Base-by-base conservation (phyloP, 2,888 invertebrate species). In the Seira sanloemensis region DNA sequence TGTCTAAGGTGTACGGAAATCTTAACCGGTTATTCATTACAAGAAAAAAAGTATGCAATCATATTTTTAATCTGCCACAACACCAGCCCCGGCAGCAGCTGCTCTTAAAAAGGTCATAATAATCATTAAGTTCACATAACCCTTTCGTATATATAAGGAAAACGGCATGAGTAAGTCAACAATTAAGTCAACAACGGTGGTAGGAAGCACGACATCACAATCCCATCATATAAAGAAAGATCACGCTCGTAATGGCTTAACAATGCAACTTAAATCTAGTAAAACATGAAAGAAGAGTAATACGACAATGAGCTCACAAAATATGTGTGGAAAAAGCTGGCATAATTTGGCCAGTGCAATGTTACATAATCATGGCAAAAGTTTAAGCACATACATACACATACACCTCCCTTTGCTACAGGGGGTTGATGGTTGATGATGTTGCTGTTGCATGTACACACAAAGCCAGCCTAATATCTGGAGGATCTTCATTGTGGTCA, bases 31-130 rank as follows among this genome's bases (percentile, higher is more conserved):
- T 58, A 58, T 58, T 58, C 58, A 58, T 58, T 58, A 58, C 58
- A 4, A 58, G n/a, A 58, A 58, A 58, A 16, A 58, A 4, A 58
- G 58, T 4, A 58, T 58, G 18, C 58, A 58, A 58, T 58, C 58
- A 58, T 58, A 58, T 58, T 58, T 58, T 58, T 58, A 58, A 58
- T 58, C 58, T 58, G 58, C 58, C 58, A 58, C 58, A 58, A 58
- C 58, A 58, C 58, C 58, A 58, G 58, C 58, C 9, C n/a, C n/a
- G 4, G n/a, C 18, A 58, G 58, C 58, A 58, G 58, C 58, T 58
- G 58, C 58, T 18, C 18, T 58, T 58, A 58, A 58, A 58, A 58
- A 58, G 58, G 58, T 58, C 58, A 58, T 58, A 58, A 58, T n/a
- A 58, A 58, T 58, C 58, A 58, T 58, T 58, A 58, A 58, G 2